Evolutionary conservation across 2,888 invertebrate genomes (phyloP).

Genomic region (Dichetophora obliterata): DNA sequence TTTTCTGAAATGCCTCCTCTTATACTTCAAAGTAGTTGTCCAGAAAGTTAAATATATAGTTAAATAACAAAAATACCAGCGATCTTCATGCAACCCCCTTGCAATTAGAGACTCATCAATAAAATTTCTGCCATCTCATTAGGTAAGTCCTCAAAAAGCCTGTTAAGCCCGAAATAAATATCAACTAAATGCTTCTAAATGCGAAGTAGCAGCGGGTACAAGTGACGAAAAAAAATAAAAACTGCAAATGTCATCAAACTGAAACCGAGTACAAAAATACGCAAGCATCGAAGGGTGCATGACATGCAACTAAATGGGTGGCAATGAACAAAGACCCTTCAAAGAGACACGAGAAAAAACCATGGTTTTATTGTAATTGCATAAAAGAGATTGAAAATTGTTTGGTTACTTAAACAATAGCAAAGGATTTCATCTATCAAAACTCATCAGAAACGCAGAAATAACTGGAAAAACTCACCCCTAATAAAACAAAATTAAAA

Average conservation of each 20-base stretch:
- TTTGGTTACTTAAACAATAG: slow-evolving; percentile 21
- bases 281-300: too few species aligned
- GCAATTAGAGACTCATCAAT: slow-evolving; percentile 25
- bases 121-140: slow-evolving; percentile 15
- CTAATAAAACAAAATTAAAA: not conserved
- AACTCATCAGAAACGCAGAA: not conserved
- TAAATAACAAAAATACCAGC: too few species aligned
- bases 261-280: not conserved
- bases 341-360: not conserved
- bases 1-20: too few species aligned
- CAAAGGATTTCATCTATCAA: not conserved
- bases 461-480: not conserved
- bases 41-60: too few species aligned
- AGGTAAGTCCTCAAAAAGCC: slow-evolving; percentile 2
- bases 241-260: not conserved
- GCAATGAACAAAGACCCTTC: not conserved
- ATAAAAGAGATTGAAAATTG: slow-evolving; percentile 9
- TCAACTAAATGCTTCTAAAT: not conserved
- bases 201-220: not conserved
- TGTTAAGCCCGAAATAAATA: slow-evolving; percentile 7
- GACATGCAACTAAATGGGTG: not conserved
- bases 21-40: too few species aligned
- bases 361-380: slow-evolving; percentile 23
- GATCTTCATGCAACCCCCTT: not conserved
- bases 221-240: not conserved